These are phyloP conservation scores for Scytalopus superciliaris DNA, from an alignment of 2,113 vertebrate species.

Conservation along the genomic window DNA sequence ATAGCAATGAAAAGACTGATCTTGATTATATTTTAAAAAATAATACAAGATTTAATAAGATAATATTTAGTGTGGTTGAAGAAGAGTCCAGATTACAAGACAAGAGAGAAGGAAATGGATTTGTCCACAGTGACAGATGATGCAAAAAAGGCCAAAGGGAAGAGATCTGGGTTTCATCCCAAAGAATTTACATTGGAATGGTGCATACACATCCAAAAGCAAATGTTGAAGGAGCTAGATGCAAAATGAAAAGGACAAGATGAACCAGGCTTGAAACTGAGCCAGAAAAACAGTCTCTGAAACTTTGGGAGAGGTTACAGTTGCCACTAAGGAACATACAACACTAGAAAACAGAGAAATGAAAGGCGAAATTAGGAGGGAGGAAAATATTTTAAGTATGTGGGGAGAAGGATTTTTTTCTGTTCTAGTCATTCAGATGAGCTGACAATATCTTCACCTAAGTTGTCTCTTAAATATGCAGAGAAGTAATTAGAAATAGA, in stretches of 20 bases:
- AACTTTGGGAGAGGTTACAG: neutral
- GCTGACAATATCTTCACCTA: neutral
- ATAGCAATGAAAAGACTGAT: neutral
- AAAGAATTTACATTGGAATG: neutral
- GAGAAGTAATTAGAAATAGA: neutral
- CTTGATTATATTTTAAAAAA: neutral
- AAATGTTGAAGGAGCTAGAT: neutral
- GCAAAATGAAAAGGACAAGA: neutral
- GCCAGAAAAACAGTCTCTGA: neutral
- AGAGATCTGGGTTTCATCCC: neutral
- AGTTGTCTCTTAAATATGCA: neutral
- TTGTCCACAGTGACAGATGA: neutral
- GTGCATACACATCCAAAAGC: neutral
- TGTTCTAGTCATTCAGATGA: neutral
- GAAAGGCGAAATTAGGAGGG: neutral
- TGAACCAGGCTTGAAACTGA: neutral
- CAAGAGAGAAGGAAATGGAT: neutral
- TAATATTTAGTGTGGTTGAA: neutral
- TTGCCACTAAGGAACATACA: neutral
- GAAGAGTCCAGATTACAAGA: neutral
- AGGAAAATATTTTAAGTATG: neutral
- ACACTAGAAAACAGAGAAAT: neutral
- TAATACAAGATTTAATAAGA: neutral
- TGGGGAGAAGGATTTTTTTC: neutral
- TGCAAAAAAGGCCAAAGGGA: neutral